Base-by-base conservation (phyloP, 2,888 invertebrate genomes). In the Reticulitermes lucifugus region DNA sequence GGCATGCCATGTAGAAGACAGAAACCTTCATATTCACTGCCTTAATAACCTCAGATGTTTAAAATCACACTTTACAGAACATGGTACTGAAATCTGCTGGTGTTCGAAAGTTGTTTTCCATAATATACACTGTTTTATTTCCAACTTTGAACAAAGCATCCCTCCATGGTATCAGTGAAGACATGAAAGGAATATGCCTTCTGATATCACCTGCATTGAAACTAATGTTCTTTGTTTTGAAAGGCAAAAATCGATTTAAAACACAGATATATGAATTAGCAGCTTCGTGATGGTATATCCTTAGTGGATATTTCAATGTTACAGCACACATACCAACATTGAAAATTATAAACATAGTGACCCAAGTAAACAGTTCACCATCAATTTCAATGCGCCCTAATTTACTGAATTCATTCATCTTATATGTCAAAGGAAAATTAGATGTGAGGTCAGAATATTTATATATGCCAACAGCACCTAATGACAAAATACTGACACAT, bases 1-100 rank as follows among this genome's bases (percentile, higher is more conserved):
- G 35, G 35, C 35, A 35, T 35, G 25, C 25, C 35, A 35, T 35
- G 35, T 35, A 35, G 4, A 35, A 35, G 35, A 35, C 35, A 35
- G 35, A 35, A 0, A 35, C 35, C 35, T 35, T 35, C 35, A 35
- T 0, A 35, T 35, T 35, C 4, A 2, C 35, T 35, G 35, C 35
- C 35, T 3, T 35, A 35, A 35, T 35, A 35, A 35, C 35, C 35
- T 35, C 60, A 60, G 60, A 22, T 1, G 1, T 60, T 18, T 18
- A 0, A 60, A 21, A 21, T 75, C 22, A 75, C 43, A 75, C 9
- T 43, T 75, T 43, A 35, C 55, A 55, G 18, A 90, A 86, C 90
- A 91, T 90, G 70, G 90, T 89, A 88, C 89, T 88, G 73, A 90
- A 89, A 89, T 91, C 91, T 46, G 89, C 89, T 25, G 91, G 90